phyloP scores from a whole-genome alignment of 2,888 invertebrate species.

The Thera britannica region DNA sequence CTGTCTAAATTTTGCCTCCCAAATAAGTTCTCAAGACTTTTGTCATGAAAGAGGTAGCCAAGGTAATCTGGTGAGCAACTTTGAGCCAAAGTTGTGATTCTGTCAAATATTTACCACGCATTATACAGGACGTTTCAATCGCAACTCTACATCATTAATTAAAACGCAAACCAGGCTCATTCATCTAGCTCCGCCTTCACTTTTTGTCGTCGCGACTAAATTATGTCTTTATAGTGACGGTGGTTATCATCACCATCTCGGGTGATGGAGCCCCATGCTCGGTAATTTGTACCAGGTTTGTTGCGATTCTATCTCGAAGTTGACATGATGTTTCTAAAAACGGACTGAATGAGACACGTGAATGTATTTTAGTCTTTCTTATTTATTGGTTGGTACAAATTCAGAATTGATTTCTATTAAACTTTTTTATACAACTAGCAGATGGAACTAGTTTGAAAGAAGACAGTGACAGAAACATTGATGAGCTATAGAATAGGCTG shows the following conservation, averaged over 20 bases:
- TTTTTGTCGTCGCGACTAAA: slow-evolving; percentile 80
- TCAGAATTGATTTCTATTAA: too few species aligned
- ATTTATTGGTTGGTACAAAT: background rate
- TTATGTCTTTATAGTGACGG: slow-evolving; percentile 82
- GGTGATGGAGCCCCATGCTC: slow-evolving; percentile 70
- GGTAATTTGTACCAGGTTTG: slow-evolving; percentile 79
- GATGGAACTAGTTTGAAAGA: too few species aligned
- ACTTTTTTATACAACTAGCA: too few species aligned
- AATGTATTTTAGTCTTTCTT: slow-evolving; percentile 5
- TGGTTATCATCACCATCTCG: slow-evolving; percentile 75
- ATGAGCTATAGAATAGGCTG: too few species aligned
- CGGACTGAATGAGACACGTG: too few species aligned
- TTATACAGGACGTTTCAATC: slow-evolving; percentile 67
- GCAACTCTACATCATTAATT: slow-evolving; percentile 71
- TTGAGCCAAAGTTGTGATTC: background rate
- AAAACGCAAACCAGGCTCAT: slow-evolving; percentile 74
- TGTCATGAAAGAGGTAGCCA: too few species aligned
- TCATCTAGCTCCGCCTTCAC: slow-evolving; percentile 72
- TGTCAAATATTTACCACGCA: slow-evolving; percentile 1
- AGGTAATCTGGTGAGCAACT: too few species aligned
- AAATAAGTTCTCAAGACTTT: too few species aligned
- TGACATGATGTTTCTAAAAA: slow-evolving; percentile 38
- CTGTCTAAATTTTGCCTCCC: too few species aligned
- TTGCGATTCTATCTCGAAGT: slow-evolving; percentile 57
- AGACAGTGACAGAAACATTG: too few species aligned